Evolutionary conservation across 2,888 invertebrate genomes (phyloP), one percentile per base, ranked within the genome.

Genomic region (Protonemura montana): DNA sequence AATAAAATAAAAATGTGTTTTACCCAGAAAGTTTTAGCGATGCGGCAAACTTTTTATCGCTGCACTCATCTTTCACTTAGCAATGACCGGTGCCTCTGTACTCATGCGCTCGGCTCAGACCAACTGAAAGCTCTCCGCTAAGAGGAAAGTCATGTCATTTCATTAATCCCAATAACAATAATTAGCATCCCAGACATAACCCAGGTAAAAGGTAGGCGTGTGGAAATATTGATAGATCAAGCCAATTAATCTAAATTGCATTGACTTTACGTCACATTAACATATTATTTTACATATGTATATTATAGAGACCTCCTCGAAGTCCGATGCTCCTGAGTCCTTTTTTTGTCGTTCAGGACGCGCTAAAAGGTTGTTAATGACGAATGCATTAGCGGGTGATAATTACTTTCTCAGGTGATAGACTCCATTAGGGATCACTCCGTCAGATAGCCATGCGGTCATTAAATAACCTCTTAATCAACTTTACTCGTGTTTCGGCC

Each of bases 121-220:
- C 21, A 59, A 21, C 59, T 59, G 59, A 59, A 59, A 59, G 59
- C 59, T 59, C 59, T 59, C 1, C 59, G 27, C 78, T 84, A 84
- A 84, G 59, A 84, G 84, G 84, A 84, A 84, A 84, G 42, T 28
- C 84, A 84, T 84, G 84, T 84, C 84, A 84, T 59, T 84, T 84
- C 84, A 84, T 84, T 84, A 84, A 59, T 26, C 59, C 84, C 84
- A 84, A 84, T 84, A 59, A 84, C 59, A 76, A 84, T 84, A 84
- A 84, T 84, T 84, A 84, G 59, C 84, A 84, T 84, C 84, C 84
- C 27, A 84, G 84, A 84, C 84, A 76, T 29, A 84, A 76, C 59
- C 59, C 59, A 76, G n/a, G 27, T 84, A 84, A 84, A 83, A 76
- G 59, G 84, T 76, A 76, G 84, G 84, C 84, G 84, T 84, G 42